phyloP scores from a whole-genome alignment of 2,888 invertebrate species.

The Cephus spinipes region DNA sequence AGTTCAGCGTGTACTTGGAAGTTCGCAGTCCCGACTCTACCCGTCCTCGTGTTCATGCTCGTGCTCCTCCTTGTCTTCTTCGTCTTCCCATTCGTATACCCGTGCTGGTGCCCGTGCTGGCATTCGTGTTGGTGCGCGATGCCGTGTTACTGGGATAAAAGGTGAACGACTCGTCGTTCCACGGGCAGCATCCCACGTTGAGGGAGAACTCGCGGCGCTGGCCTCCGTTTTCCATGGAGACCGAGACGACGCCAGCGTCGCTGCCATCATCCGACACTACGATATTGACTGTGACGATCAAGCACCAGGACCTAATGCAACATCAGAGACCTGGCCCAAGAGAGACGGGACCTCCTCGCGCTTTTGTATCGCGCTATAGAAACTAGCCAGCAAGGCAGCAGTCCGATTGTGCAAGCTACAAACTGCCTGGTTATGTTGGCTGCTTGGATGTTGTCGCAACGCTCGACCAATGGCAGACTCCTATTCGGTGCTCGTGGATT shows the following conservation, averaged over 20 bases:
- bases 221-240: conserved; percentile 51
- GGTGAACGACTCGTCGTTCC: conserved; percentile 63
- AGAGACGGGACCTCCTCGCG: neutral
- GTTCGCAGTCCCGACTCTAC: neutral
- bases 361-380: neutral
- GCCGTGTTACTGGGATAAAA: conserved; percentile 67
- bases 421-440: conserved; percentile 29
- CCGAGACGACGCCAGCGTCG: conserved; percentile 26
- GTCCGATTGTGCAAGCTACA: conserved; percentile 49
- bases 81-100: conserved; percentile 16
- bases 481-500: too few relatives aligned
- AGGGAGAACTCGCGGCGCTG: conserved; percentile 47
- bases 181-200: conserved; percentile 54
- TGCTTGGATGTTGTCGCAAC: too few relatives aligned
- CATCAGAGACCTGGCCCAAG: neutral
- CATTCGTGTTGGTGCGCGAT: conserved; percentile 38
- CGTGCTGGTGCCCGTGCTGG: conserved; percentile 9
- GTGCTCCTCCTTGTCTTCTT: conserved; percentile 10
- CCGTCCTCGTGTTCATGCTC: too few relatives aligned
- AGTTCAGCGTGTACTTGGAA: neutral
- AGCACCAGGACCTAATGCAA: neutral
- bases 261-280: neutral
- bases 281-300: too few relatives aligned
- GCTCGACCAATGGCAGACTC: too few relatives aligned
- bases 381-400: conserved; percentile 35